These are phyloP conservation scores for Oscheius sp. DNA, from an alignment of 1,140 invertebrate species.

Conservation along the genomic window DNA sequence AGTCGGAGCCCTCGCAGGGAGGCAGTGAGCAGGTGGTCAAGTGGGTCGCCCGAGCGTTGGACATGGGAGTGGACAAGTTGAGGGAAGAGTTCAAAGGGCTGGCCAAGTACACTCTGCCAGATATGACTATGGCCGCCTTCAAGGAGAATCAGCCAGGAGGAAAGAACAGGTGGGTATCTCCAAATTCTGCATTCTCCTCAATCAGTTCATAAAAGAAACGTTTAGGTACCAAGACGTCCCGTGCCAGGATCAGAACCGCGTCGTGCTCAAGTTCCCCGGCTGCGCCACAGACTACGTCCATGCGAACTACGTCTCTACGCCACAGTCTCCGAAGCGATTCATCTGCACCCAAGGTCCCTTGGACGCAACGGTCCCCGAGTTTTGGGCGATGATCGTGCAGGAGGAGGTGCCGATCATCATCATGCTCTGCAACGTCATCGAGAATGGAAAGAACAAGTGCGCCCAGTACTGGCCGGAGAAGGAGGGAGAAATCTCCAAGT, in stretches of 20 bases:
- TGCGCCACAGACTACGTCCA: conserved; percentile 26
- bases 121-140: no score
- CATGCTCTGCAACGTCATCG: conserved; percentile 63
- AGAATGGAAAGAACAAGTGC: conserved; percentile 62
- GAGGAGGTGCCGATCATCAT: conserved; percentile 61
- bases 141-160: no score
- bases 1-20: no score
- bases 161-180: no score
- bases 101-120: no score
- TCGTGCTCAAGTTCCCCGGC: conserved; percentile 17
- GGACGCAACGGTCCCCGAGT: conserved; percentile 62
- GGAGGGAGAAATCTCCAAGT: neutral
- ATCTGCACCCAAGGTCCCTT: conserved; percentile 41
- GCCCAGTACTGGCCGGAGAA: conserved; percentile 2
- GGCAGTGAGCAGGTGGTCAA: no score
- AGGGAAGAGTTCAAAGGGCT: no score
- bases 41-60: no score
- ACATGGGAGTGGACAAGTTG: no score
- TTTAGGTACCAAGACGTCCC: conserved; percentile 32
- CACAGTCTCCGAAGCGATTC: conserved; percentile 1
- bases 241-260: conserved; percentile 16
- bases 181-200: no score
- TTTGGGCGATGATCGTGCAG: conserved; percentile 64
- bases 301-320: conserved; percentile 27
- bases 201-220: no score